Percentiles rank a stretch among this genome's conserved stretches.
Conservation (phyloP, 2,797 vertebrate genomes). For the Arctocebus calabarensis region DNA sequence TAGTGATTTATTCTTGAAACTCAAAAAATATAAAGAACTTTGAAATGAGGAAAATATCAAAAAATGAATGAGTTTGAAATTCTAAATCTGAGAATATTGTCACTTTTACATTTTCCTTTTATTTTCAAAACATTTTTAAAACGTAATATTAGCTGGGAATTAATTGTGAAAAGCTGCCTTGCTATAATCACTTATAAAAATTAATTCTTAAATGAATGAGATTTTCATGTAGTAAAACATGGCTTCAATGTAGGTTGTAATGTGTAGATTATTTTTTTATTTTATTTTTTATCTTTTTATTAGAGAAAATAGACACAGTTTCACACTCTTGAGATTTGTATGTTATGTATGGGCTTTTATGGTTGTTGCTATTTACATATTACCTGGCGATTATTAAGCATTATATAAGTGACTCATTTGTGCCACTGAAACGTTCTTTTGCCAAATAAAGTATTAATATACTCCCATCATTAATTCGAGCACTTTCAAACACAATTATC, state of each 20-base stretch:
- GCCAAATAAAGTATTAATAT: constrained; percentile 60
- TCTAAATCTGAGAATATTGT: not conserved
- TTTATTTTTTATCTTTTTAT: constrained; percentile 26
- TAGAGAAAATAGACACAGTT: not conserved
- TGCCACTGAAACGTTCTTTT: constrained; percentile 68
- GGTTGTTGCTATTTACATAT: constrained; percentile 10
- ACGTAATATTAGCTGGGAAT: not conserved
- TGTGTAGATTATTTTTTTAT: not conserved
- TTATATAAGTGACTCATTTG: constrained; percentile 59
- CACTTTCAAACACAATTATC: constrained; percentile 74
- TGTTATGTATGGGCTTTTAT: not conserved
- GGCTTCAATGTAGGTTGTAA: not conserved
- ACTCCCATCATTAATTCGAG: constrained; percentile 72
- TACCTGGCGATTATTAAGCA: constrained; percentile 54
- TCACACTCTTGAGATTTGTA: constrained; percentile 19
- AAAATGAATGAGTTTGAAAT: not conserved
- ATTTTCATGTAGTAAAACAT: not conserved
- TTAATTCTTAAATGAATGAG: constrained; percentile 19
- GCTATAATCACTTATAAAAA: not conserved
- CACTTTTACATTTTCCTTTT: not conserved
- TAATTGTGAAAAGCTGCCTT: not conserved
- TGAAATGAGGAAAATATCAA: not conserved
- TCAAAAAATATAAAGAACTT: not conserved
- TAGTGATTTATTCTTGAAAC: not conserved
- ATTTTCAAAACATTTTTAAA: not conserved